Base-by-base conservation (phyloP, 2,888 invertebrate species). In the Apoderus coryli region DNA sequence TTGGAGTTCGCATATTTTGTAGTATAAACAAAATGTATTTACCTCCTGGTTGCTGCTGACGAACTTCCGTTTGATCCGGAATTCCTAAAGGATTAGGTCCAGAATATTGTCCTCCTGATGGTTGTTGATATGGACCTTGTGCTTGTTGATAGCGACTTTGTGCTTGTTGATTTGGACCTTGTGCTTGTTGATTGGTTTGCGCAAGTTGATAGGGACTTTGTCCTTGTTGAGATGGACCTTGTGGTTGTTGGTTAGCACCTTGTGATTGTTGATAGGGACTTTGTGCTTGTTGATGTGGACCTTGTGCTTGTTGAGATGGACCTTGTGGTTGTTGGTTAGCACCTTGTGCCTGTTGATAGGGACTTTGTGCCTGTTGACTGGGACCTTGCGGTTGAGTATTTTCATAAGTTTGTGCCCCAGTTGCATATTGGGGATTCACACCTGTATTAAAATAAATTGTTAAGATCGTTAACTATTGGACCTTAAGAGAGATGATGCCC, bases 241-340 rank as follows among this genome's bases (percentile, higher is more conserved):
- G 29, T 14, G 37, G 35, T 10, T 6, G 28, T 22, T 27, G 34
- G 31, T 27, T 31, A 10, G 12, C 15, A 6, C 9, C 6, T 19
- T 19, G 19, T 9, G 6, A 9, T 19, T 19, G 19, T 6, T 19
- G 6, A 19, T 19, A 19, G 6, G 6, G 19, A 7, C 9, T 9
- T 9, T 19, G 19, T 6, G 6, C 19, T 7, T 7, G 9, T 9
- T 19, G 19, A n/a, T n/a, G n/a, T n/a, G n/a, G n/a, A n/a, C n/a
- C n/a, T n/a, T n/a, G n/a, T n/a, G n/a, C n/a, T n/a, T n/a, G n/a
- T n/a, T n/a, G n/a, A n/a, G n/a, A n/a, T n/a, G n/a, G n/a, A 28
- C 25, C 31, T 14, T 16, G 29, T 14, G 37, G 35, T 10, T 6
- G 28, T 22, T 27, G 34, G 31, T 27, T 31, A 10, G 12, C 15